Conservation (phyloP, 2,113 vertebrate genomes). For the Lamprologus tigripictilis region DNA sequence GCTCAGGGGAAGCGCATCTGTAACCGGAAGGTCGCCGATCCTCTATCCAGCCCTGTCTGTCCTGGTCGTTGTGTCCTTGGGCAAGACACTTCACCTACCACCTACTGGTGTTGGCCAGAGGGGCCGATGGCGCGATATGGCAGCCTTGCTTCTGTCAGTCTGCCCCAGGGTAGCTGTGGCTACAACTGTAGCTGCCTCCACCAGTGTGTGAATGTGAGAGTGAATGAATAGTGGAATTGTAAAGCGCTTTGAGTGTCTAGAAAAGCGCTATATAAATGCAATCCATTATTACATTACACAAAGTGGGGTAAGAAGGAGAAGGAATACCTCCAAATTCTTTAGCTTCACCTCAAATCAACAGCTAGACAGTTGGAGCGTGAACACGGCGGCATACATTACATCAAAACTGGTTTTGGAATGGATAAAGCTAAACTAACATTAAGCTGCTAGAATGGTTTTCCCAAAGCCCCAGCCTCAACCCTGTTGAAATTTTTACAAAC, state of each 20-base stretch:
- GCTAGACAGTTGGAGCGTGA: background rate
- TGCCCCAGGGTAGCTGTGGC: background rate
- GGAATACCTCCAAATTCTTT: background rate
- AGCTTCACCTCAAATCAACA: background rate
- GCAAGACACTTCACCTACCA: background rate
- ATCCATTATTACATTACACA: background rate
- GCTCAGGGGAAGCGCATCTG: background rate
- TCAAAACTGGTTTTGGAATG: background rate
- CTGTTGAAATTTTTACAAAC: background rate
- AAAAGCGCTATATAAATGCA: background rate
- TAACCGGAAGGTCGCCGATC: rapidly evolving
- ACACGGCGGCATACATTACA: background rate
- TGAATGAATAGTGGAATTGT: background rate
- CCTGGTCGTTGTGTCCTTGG: background rate
- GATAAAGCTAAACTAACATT: background rate
- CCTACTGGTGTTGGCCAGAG: background rate
- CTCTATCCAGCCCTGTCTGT: background rate
- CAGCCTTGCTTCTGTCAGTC: background rate
- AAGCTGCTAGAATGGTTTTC: background rate
- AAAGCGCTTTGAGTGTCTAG: background rate
- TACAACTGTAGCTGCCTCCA: background rate
- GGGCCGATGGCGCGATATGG: background rate
- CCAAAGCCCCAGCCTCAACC: background rate
- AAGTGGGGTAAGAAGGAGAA: background rate
- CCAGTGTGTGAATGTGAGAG: background rate